Base-by-base conservation (phyloP, 1,140 invertebrate species). In the Asobara japonica region DNA sequence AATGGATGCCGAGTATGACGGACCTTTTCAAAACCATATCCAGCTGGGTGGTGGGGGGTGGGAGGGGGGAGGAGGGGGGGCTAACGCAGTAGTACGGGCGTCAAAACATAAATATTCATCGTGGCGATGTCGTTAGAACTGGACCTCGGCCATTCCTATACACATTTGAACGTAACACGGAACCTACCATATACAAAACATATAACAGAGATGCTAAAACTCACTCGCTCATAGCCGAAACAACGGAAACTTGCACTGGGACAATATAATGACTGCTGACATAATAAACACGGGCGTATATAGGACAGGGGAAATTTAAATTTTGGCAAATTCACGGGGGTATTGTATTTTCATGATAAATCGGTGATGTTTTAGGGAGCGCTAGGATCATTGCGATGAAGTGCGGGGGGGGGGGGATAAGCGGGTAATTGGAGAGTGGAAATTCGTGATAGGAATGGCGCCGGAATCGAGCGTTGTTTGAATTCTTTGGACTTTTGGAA, bases 1-100 rank as follows among this genome's bases (percentile, higher is more conserved):
- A 65, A 65, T 65, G 30, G 30, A 65, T 36, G 64, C 64, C n/a
- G 64, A 36, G 33, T 36, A 65, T 65, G 64, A 36, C 33, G 64
- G 64, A 65, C 64, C 64, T 65, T 65, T 65, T 36, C 13, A n/a
- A 22, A 22, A 30, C 60, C 64, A 65, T 65, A 22, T n/a, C n/a
- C n/a, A n/a, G n/a, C 31, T 18, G 45, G 45, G 18, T 51, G 22
- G 45, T 20, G 45, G 45, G n/a, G n/a, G n/a, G n/a, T n/a, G n/a
- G n/a, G n/a, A n/a, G n/a, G n/a, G n/a, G n/a, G n/a, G n/a, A n/a
- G n/a, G n/a, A n/a, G n/a, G n/a, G n/a, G n/a, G n/a, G n/a, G n/a
- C n/a, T 51, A 51, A 51, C 45, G 45, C 22, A 51, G 45, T 51
- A 18, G 45, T 51, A 51, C 16, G 7, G 64, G 64, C 64, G 64